Base-by-base conservation (phyloP, 2,113 vertebrate genomes). In the Calcarius ornatus region DNA sequence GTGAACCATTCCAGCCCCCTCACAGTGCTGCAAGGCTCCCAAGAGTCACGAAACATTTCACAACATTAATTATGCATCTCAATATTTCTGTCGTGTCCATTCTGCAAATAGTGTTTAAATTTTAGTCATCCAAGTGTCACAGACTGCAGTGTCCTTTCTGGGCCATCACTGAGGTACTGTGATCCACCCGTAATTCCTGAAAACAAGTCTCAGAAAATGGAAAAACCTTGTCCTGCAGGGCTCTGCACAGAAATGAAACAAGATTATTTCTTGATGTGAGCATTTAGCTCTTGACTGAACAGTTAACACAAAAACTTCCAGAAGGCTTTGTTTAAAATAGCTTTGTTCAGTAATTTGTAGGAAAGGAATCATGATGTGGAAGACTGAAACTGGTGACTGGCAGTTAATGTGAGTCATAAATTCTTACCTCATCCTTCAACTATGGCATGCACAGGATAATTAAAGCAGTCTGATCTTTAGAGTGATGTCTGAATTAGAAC, bases 391-490 rank as follows among this genome's bases (percentile, higher is more conserved):
- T 83, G 60, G 95, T 95, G 87, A 93, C 68, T 81, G 80, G 43
- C 83, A 72, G 92, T 95, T 94, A 92, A 92, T 88, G 51, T 59
- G 73, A 97, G 70, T 96, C 93, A 96, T 80, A 95, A 96, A 97
- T 91, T 90, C 83, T 94, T 96, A 97, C 92, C 81, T 95, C 88
- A 97, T 82, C 80, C 72, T 88, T 88, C 38, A 96, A 82, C 81
- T 94, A 85, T 92, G 90, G 79, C 94, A 53, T 77, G 43, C 63
- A 75, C 81, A 72, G 77, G 93, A 64, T 93, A 96, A 97, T 97
- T 97, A 97, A 97, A 95, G 92, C 81, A 94, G 87, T 45, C 70
- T 81, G 91, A 94, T 96, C 94, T 97, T 95, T 86, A 57, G 31
- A 90, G 82, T 81, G 94, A 95, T 95, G 78, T 92, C 95, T 94